A percentile compares a stretch with the other conserved stretches of the same genome.
phyloP scores from a whole-genome alignment of 2,888 invertebrate genomes.

The Drosophila merina region DNA sequence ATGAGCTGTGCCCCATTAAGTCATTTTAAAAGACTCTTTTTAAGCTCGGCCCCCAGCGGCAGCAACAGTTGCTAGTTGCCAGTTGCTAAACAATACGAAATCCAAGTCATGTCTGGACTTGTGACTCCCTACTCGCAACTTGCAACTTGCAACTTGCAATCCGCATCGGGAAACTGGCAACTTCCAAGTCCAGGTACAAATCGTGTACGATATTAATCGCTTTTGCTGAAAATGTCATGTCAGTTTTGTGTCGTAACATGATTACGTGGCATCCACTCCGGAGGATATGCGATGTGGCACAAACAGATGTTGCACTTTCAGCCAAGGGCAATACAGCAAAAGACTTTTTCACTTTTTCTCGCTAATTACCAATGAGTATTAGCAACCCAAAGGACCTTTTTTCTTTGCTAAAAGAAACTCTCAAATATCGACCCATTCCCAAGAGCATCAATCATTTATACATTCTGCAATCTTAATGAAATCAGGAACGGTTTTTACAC shows the following conservation, averaged over 20 bases:
- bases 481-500: slow-evolving; percentile 22
- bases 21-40: slow-evolving; percentile 74
- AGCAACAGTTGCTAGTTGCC: slow-evolving; percentile 20
- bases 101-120: slow-evolving; percentile 35
- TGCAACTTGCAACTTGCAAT: slow-evolving; percentile 20
- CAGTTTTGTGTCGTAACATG: slow-evolving; percentile 80
- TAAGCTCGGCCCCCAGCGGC: slow-evolving; percentile 48
- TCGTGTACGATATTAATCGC: slow-evolving; percentile 82
- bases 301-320: slow-evolving; percentile 24
- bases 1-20: slow-evolving; percentile 77
- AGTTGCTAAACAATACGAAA: slow-evolving; percentile 52
- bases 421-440: not conserved
- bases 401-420: not conserved
- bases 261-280: slow-evolving; percentile 67
- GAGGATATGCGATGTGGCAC: slow-evolving; percentile 34
- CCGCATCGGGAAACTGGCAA: slow-evolving; percentile 15
- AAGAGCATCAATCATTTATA: slow-evolving; percentile 13
- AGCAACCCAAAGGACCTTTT: not conserved
- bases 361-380: not conserved
- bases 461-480: slow-evolving; percentile 30
- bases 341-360: not conserved
- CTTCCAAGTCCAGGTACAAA: slow-evolving; percentile 43
- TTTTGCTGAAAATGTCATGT: slow-evolving; percentile 80
- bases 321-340: not conserved
- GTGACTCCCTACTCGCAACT: slow-evolving; percentile 25